phyloP scores from a whole-genome alignment of 1,140 invertebrate species.

The Fragariocoptes setiger region DNA sequence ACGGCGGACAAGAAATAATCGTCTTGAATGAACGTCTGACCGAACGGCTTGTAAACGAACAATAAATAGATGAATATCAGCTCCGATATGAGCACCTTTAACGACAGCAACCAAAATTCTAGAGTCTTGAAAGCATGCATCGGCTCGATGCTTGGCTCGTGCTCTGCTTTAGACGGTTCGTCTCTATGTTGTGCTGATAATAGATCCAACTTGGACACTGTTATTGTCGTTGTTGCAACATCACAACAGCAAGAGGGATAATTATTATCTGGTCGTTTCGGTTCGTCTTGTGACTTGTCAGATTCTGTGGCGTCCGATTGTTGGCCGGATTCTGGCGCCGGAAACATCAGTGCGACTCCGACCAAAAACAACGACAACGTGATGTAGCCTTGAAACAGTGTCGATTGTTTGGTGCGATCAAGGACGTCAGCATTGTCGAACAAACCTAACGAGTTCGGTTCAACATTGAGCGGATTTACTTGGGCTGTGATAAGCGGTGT shows the following conservation, averaged over 20 bases:
- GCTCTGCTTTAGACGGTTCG: neutral
- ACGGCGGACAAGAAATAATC: conserved; percentile 4
- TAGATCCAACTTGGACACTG: neutral
- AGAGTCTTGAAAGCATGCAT: conserved; percentile 1
- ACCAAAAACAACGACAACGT: conserved; percentile 2
- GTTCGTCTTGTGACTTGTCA: neutral
- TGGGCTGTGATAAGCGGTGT: conserved; percentile 14
- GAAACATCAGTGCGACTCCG: conserved; percentile 3
- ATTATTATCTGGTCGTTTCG: neutral
- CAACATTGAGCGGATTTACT: conserved; percentile 18
- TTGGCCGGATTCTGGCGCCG: neutral
- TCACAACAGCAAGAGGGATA: neutral
- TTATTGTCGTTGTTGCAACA: neutral
- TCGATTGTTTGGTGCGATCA: conserved; percentile 1
- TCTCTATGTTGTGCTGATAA: neutral
- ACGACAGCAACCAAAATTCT: conserved; percentile 3
- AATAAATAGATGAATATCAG: conserved; percentile 6
- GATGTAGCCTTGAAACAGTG: conserved; percentile 4
- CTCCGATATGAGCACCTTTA: conserved; percentile 6
- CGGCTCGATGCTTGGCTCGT: neutral
- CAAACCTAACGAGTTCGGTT: conserved; percentile 9
- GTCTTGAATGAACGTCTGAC: conserved; percentile 5
- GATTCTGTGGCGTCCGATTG: neutral
- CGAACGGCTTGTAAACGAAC: conserved; percentile 7
- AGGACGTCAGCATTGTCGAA: conserved; percentile 3